Evolutionary conservation across 2,797 vertebrate genomes (phyloP), one percentile per base, ranked within the genome.

Genomic region (Muscicapa comitata): DNA sequence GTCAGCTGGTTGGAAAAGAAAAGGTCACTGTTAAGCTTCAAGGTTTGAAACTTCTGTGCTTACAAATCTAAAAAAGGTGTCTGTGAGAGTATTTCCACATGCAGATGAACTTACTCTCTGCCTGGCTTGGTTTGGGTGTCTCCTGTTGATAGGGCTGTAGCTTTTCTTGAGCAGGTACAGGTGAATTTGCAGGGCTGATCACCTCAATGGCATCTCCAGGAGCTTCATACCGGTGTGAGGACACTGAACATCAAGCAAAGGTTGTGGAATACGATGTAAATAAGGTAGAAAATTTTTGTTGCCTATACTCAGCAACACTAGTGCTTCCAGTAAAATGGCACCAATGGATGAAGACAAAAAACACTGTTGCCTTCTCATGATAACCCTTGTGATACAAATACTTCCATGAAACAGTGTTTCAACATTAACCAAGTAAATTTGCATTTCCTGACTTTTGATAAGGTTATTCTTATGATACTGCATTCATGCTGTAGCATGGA

Each of bases 141-240:
- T 99, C 99, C 28, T 97, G 97, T 13, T 96, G 97, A 61, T 98
- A 98, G 74, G 97, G 63, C 42, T 99, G 99, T 31, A 97, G 97
- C 95, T 99, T 99, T 85, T 99, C 99, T 95, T 99, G 99, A 86
- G 98, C 73, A 17, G 98, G 99, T 48, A 98, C 98, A 25, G 99
- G 99, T 23, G 99, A 99, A 97, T 96, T 98, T 86, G 99, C 99
- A 67, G 99, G 99, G 93, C 99, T 99, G 65, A 99, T 99, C 93
- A 99, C 99, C 97, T 99, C 99, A 63, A 99, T 99, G 83, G 99
- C 98, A 92, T 98, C 99, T 86, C 98, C 97, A 75, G 98, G 94
- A 92, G 98, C 97, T 80, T 99, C 99, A 89, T 99, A 99, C 43
- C 99, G 99, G 96, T 97, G 99, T 66, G 99, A 99, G 74, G 99